phyloP scores from a whole-genome alignment of 2,888 invertebrate genomes.

The Pantelozetes paolii region DNA sequence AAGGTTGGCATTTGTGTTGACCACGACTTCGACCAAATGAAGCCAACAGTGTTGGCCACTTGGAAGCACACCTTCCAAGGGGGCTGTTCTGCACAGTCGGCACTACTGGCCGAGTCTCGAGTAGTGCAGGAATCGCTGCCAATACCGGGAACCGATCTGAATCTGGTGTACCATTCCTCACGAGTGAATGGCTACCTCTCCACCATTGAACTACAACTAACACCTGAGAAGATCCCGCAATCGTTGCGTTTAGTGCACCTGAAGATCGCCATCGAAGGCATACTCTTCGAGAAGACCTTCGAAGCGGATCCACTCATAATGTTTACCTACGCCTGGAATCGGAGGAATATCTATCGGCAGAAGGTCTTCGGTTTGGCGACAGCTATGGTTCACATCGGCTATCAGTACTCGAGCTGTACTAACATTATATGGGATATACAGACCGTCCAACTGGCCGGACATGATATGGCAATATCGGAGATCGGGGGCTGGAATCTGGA shows the following conservation, averaged over 20 bases:
- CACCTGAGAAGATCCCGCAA: constrained; percentile 67
- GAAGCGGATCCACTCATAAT: constrained; percentile 95
- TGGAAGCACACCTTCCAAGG: constrained; percentile 87
- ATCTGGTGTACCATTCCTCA: constrained; percentile 91
- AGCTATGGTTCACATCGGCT: no score
- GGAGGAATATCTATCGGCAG: constrained; percentile 90
- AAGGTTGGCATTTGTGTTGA: constrained; percentile 17
- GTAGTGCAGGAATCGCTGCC: constrained; percentile 42
- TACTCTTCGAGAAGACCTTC: constrained; percentile 83
- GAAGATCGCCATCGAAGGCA: constrained; percentile 88
- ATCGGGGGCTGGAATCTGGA: constrained; percentile 97
- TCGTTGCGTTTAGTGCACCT: constrained; percentile 82
- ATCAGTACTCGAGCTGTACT: no score
- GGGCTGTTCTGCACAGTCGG: constrained; percentile 71
- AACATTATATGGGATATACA: constrained; percentile 74
- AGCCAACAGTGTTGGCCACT: constrained; percentile 79
- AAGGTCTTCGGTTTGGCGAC: constrained; percentile 92
- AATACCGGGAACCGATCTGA: constrained; percentile 65
- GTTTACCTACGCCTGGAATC: constrained; percentile 96
- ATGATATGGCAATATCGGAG: constrained; percentile 93
- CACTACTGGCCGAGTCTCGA: constrained; percentile 71
- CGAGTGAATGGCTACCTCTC: constrained; percentile 89
- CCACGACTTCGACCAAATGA: constrained; percentile 76
- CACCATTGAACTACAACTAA: constrained; percentile 83
- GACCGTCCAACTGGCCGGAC: constrained; percentile 94